phyloP scores from a whole-genome alignment of 2,888 invertebrate genomes.

The Graphium colonna region DNA sequence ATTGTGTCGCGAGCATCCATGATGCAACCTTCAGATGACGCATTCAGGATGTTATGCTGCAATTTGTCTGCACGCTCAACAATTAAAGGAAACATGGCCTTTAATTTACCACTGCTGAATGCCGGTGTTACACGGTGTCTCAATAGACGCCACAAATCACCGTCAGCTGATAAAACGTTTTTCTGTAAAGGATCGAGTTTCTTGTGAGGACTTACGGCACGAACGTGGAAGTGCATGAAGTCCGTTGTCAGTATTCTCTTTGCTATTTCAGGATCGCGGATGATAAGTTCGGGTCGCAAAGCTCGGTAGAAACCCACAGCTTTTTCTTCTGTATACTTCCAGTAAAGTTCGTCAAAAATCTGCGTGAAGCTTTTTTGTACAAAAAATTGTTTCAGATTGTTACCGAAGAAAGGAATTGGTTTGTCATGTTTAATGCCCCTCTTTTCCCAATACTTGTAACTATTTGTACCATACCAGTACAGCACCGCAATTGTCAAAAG shows the following conservation, averaged over 20 bases:
- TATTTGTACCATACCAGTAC: constrained; percentile 45
- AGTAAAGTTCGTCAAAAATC: constrained; percentile 43
- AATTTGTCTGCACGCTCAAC: constrained; percentile 25
- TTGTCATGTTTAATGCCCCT: constrained; percentile 48
- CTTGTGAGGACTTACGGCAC: constrained; percentile 42
- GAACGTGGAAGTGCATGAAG: constrained; percentile 47
- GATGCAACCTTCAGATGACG: not conserved
- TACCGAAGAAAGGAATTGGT: constrained; percentile 50
- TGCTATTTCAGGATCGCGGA: constrained; percentile 51
- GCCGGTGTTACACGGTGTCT: constrained; percentile 55
- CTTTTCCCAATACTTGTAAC: constrained; percentile 45
- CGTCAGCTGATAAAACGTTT: constrained; percentile 55
- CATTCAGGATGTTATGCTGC: not conserved
- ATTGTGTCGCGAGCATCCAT: not conserved
- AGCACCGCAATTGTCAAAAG: constrained; percentile 32
- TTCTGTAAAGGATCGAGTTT: constrained; percentile 47
- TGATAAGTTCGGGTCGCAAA: constrained; percentile 43
- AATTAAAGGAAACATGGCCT: constrained; percentile 42
- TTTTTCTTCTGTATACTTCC: constrained; percentile 48
- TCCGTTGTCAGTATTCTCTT: constrained; percentile 49
- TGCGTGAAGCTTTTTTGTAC: constrained; percentile 44
- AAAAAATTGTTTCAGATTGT: constrained; percentile 41
- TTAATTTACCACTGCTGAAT: constrained; percentile 36
- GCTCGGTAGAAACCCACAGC: constrained; percentile 52
- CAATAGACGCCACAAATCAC: constrained; percentile 52